These are phyloP conservation scores for Sphaerophoria rueppellii DNA, from an alignment of 2,888 invertebrate genomes.

Conservation along the genomic window DNA sequence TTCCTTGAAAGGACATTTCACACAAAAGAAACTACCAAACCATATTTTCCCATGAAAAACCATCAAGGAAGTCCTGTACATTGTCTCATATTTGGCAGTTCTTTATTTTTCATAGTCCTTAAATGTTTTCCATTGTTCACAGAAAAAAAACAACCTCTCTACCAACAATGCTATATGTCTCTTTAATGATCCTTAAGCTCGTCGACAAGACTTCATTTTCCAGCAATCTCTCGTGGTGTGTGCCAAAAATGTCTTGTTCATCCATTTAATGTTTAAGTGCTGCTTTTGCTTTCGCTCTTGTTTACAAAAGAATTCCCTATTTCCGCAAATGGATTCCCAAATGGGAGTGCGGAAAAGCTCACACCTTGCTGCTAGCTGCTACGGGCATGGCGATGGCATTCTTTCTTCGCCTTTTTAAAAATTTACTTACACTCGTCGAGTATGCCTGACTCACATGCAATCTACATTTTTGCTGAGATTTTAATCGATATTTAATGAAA, in stretches of 20 bases:
- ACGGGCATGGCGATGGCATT: neutral
- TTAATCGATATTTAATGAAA: constrained; percentile 65
- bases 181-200: constrained; percentile 26
- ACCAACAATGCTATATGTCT: constrained; percentile 30
- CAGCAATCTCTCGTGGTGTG: neutral
- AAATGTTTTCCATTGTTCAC: constrained; percentile 4
- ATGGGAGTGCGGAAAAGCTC: constrained; percentile 21
- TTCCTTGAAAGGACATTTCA: no score
- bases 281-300: constrained; percentile 19
- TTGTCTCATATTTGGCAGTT: no score
- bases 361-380: neutral
- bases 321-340: constrained; percentile 43
- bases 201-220: constrained; percentile 31
- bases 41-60: no score
- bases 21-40: no score
- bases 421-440: constrained; percentile 21
- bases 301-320: constrained; percentile 39
- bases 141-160: neutral
- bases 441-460: neutral
- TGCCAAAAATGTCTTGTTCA: constrained; percentile 38
- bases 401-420: constrained; percentile 40
- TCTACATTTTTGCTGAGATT: constrained; percentile 34
- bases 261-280: constrained; percentile 4
- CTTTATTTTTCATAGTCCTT: neutral
- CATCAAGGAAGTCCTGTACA: no score